Base-by-base conservation (phyloP, 2,113 vertebrate species). In the Lycaon pictus region DNA sequence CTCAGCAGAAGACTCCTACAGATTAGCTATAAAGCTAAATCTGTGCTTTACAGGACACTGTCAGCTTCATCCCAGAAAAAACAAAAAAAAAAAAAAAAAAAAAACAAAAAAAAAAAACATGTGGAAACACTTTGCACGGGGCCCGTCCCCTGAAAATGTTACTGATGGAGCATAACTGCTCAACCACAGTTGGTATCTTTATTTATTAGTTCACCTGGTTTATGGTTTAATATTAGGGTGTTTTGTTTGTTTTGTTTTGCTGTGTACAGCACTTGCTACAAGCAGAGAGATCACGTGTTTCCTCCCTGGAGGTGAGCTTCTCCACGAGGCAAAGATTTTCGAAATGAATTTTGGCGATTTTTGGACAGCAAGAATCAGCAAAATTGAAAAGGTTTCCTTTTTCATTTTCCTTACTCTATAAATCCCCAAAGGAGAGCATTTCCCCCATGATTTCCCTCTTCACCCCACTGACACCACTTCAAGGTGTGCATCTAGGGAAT, bases 31-130 rank as follows among this genome's bases (percentile, higher is more conserved):
- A 74, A 80, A 95, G 96, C 95, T 98, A 93, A 93, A 97, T 98
- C 96, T 97, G 95, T 97, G 98, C 98, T 98, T 98, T 96, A 98
- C 92, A 97, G 97, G 98, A 97, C 93, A 79, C 74, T 69, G 90
- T 97, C 91, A 91, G 60, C n/a, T 72, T n/a, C 27, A 7, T 82
- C 27, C 77, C 56, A 63, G 20, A 55, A 71, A 88, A 51, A 12
- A 67, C 16, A 67, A 32, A 67, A 32, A 71, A 88, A 51, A 12
- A 67, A 32, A 67, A 32, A 67, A 32, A 55, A 71, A 88, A 51
- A 12, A 67, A 32, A 67, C 17, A 67, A 32, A 32, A 65, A 32
- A 67, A 32, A 9, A 32, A 43, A 72, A 43, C 53, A 56, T 11
- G 19, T 27, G 5, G 20, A 35, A 76, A 43, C 55, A 25, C 35